Evolutionary conservation across 2,888 invertebrate genomes (phyloP).

Genomic region (Lithophane leautieri): DNA sequence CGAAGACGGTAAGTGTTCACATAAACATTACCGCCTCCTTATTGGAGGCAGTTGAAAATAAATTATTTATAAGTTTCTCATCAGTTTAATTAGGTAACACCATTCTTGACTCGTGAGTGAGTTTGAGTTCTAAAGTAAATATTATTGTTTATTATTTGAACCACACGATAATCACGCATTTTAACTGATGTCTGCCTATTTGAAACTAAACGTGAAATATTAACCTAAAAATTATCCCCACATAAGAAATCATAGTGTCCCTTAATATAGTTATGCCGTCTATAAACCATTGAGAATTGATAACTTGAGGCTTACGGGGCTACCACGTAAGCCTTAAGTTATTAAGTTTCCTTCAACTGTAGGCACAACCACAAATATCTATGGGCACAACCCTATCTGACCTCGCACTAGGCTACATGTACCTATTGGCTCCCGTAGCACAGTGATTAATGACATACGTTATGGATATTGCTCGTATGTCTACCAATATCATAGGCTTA

Average conservation of each 20-base stretch:
- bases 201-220: neutral
- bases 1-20: constrained; percentile 28
- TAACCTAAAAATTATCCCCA: neutral
- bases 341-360: neutral
- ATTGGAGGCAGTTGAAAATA: neutral
- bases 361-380: constrained; percentile 31
- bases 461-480: constrained; percentile 49
- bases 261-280: neutral
- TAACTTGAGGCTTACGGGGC: no score
- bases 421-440: constrained; percentile 48
- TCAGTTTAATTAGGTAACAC: neutral
- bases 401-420: constrained; percentile 31
- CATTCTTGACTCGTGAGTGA: no score
- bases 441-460: constrained; percentile 60
- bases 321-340: no score
- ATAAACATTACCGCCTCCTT: constrained; percentile 10
- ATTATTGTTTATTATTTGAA: neutral
- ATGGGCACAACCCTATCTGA: constrained; percentile 49
- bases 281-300: no score
- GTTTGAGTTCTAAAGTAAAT: neutral
- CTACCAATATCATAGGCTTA: constrained; percentile 41
- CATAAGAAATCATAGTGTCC: neutral
- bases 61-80: constrained; percentile 4
- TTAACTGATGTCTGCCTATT: neutral
- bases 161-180: no score